These are phyloP conservation scores for Chinchilla lanigera DNA, from an alignment of 2,113 vertebrate genomes.

Conservation along the genomic window DNA sequence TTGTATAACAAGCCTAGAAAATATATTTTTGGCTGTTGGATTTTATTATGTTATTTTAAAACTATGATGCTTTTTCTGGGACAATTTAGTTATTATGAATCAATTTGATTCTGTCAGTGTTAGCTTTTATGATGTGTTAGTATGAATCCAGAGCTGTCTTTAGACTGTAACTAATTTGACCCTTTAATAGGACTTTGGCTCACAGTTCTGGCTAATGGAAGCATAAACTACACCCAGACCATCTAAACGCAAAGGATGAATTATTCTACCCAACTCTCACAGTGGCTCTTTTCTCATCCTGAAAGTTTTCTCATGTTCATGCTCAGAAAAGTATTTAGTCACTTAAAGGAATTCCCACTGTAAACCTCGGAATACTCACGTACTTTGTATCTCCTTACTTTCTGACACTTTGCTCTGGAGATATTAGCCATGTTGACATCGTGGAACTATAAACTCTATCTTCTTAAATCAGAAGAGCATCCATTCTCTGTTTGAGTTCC, in stretches of 20 bases:
- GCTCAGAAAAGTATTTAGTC: neutral
- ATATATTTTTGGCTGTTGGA: neutral
- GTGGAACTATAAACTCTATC: neutral
- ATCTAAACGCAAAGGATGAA: neutral
- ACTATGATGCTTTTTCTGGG: neutral
- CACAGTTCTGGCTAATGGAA: neutral
- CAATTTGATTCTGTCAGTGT: neutral
- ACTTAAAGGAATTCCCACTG: neutral
- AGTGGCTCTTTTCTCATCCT: neutral
- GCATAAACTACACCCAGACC: neutral
- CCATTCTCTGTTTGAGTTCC: neutral
- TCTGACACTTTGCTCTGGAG: neutral
- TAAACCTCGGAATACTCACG: neutral
- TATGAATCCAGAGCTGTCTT: neutral
- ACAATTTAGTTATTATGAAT: neutral
- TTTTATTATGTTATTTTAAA: conserved; percentile 11
- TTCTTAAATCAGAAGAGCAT: conserved; percentile 4
- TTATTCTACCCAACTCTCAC: neutral
- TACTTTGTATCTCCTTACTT: neutral
- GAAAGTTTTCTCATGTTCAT: neutral
- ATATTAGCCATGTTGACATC: neutral
- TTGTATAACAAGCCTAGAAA: neutral
- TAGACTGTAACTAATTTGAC: neutral
- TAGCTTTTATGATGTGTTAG: neutral
- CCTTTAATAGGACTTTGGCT: neutral